Base-by-base conservation (phyloP, 2,888 invertebrate genomes). In the Mamestra brassicae region DNA sequence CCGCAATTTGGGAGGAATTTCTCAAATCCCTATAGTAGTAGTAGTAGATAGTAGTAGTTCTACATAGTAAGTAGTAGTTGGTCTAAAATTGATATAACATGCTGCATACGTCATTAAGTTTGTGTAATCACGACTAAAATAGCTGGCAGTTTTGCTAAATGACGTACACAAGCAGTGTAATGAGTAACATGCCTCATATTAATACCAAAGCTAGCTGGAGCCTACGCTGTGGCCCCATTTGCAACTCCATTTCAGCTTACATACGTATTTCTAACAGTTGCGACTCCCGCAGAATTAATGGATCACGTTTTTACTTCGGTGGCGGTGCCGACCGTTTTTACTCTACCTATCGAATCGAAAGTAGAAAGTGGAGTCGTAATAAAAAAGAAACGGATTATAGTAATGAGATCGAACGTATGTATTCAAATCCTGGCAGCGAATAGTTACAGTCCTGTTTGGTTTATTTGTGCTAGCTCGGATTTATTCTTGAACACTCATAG, bases 261-360 rank as follows among this genome's bases (percentile, higher is more conserved):
- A 72, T 80, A 85, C 72, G 64, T 74, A 82, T 57, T 74, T 76
- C 80, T 80, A 80, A 76, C 82, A 70, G 74, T 73, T 74, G 74
- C 76, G 75, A 78, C 54, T 73, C 73, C 66, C 73, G 68, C 72
- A 78, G 76, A 81, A 83, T 85, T 82, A 87, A 88, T 84, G 81
- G 86, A 76, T 85, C 76, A 74, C 80, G 81, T 84, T 83, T 86
- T 86, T 78, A 70, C 85, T 76, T 76, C 71, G 60, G 58, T 77
- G 62, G 65, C 66, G 42, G 34, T 42, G 65, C 38, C 52, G 69
- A 77, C 65, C 62, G 17, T 80, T 82, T 80, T 84, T 85, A 78
- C 72, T 71, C 58, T 61, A 69, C 64, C 66, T 66, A 71, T 69
- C 72, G 54, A 77, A 82, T 78, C 71, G 76, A 81, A 78, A 88